phyloP scores from a whole-genome alignment of 2,113 vertebrate genomes.

The Athene cunicularia region DNA sequence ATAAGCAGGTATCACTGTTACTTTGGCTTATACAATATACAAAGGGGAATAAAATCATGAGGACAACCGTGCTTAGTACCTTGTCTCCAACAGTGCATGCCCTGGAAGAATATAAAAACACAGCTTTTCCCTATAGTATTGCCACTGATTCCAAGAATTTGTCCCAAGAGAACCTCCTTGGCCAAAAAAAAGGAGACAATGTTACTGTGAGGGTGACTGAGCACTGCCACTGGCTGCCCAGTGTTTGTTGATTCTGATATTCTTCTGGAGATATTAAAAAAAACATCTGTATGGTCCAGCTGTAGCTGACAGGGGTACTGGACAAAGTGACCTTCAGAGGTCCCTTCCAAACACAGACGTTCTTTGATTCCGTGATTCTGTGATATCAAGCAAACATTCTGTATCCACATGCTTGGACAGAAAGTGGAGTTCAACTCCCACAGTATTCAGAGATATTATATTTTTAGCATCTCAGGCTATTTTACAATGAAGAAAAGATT shows the following conservation, averaged over 20 bases:
- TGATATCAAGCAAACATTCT: not conserved
- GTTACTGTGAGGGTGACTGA: not conserved
- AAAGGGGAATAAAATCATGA: not conserved
- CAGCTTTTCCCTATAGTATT: not conserved
- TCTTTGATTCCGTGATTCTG: not conserved
- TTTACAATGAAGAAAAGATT: not conserved
- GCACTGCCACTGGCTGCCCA: not conserved
- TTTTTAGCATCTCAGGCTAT: not conserved
- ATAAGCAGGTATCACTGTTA: not conserved
- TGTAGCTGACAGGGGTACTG: not conserved
- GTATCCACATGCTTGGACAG: not conserved
- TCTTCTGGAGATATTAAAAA: not conserved
- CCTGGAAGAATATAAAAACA: not conserved
- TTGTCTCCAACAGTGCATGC: not conserved
- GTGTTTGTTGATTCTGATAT: not conserved
- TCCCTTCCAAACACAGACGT: not conserved
- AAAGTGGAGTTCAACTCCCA: not conserved
- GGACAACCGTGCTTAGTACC: not conserved
- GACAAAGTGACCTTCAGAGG: not conserved
- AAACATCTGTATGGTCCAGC: not conserved
- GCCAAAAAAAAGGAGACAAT: not conserved
- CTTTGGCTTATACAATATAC: not conserved
- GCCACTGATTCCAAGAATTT: not conserved
- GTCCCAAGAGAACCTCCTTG: not conserved
- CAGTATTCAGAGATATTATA: not conserved